Conservation (phyloP, 2,888 invertebrate genomes). For the Cotesia congregata region DNA sequence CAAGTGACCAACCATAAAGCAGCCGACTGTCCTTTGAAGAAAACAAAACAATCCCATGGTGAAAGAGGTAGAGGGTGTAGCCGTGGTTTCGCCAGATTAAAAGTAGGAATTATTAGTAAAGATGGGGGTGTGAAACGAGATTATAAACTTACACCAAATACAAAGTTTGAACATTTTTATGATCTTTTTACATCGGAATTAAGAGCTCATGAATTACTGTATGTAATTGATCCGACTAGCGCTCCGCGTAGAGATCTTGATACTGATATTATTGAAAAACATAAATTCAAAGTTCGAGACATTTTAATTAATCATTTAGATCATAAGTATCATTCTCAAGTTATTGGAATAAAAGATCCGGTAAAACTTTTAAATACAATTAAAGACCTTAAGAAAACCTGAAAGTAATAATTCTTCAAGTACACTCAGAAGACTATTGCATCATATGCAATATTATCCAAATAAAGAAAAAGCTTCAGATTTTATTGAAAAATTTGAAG, state of each 20-base stretch:
- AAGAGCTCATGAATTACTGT: conserved; percentile 44
- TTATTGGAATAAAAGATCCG: no score
- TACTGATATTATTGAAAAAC: conserved; percentile 42
- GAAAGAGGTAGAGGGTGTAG: conserved; percentile 4
- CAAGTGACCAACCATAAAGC: conserved; percentile 28
- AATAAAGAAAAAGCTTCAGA: conserved; percentile 42
- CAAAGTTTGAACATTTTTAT: conserved; percentile 45
- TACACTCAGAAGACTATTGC: conserved; percentile 44
- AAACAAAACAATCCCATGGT: conserved; percentile 1
- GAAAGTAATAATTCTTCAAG: no score
- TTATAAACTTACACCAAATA: conserved; percentile 41
- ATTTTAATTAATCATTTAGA: conserved; percentile 49
- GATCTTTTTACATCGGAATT: conserved; percentile 48
- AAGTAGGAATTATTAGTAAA: conserved; percentile 42
- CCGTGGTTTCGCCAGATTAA: conserved; percentile 28
- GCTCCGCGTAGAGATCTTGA: conserved; percentile 36
- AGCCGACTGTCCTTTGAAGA: not conserved
- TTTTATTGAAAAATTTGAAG: conserved; percentile 25
- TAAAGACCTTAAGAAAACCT: no score
- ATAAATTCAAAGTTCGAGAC: conserved; percentile 46
- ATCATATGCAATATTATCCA: conserved; percentile 41
- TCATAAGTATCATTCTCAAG: no score
- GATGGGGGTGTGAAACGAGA: conserved; percentile 39
- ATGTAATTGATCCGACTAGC: conserved; percentile 43
- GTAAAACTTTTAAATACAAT: no score